Conservation (phyloP, 2,888 invertebrate species). For the Trilocha varians region DNA sequence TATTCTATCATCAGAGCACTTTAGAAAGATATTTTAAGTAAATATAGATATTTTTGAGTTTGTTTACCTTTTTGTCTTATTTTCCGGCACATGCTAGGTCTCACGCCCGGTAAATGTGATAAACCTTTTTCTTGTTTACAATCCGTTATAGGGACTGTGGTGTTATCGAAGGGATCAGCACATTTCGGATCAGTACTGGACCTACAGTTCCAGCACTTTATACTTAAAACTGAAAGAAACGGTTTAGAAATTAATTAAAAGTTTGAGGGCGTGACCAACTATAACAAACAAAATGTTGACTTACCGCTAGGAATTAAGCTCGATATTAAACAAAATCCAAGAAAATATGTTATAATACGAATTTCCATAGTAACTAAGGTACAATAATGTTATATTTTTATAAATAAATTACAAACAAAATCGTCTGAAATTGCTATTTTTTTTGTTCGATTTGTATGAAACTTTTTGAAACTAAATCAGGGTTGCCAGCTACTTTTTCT, state of each 20-base stretch:
- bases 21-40: too few species aligned
- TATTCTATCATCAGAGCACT: too few species aligned
- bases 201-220: constrained; percentile 94
- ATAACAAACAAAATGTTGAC: constrained; percentile 8
- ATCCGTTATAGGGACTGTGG: constrained; percentile 88
- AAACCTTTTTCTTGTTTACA: constrained; percentile 77
- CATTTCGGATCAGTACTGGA: constrained; percentile 93
- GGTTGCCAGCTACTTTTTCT: too few species aligned
- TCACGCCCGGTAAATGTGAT: constrained; percentile 77
- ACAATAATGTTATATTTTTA: neutral
- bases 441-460: too few species aligned
- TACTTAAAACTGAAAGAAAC: constrained; percentile 70
- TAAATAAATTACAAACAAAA: neutral
- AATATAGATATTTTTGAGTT: too few species aligned
- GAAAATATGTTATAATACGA: constrained; percentile 10
- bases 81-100: constrained; percentile 91
- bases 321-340: constrained; percentile 19
- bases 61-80: constrained; percentile 87
- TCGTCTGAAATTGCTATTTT: too few species aligned
- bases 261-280: constrained; percentile 38
- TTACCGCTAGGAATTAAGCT: constrained; percentile 27
- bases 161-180: constrained; percentile 93
- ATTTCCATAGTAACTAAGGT: constrained; percentile 8
- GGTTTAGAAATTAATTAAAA: constrained; percentile 2
- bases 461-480: too few species aligned